Percentiles rank a stretch among this genome's conserved stretches.
phyloP scores from a whole-genome alignment of 2,113 vertebrate genomes.

The Cyphotilapia sp. region DNA sequence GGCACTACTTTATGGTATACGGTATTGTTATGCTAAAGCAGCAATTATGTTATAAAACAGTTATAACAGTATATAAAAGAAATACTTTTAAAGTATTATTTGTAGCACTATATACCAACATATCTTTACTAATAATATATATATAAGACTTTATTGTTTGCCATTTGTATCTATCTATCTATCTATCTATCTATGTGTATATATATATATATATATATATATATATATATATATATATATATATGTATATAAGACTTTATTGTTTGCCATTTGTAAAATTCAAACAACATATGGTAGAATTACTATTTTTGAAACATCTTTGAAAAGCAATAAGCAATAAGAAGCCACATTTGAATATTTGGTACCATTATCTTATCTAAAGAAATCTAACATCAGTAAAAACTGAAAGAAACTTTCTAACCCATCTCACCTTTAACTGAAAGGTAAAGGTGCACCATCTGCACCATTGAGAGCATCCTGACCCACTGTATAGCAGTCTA shows the following conservation, averaged over 20 bases:
- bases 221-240: accelerated
- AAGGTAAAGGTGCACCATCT: not conserved
- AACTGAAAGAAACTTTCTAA: not conserved
- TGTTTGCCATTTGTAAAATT: not conserved
- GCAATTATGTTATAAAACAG: not conserved
- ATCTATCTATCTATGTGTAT: too few species aligned
- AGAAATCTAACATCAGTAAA: not conserved
- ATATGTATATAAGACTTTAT: not conserved
- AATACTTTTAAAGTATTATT: not conserved
- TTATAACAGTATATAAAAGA: not conserved
- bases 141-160: not conserved
- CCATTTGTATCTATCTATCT: not conserved
- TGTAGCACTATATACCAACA: not conserved
- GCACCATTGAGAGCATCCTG: not conserved
- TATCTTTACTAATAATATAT: not conserved
- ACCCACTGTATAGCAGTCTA: not conserved
- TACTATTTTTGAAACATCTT: not conserved
- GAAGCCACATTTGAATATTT: not conserved
- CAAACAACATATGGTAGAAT: not conserved
- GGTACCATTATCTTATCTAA: not conserved
- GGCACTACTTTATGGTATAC: not conserved
- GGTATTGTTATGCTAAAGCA: not conserved
- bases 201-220: accelerated
- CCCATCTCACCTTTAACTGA: not conserved
- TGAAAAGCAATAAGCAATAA: not conserved